These are phyloP conservation scores for Trachelipus rathkii DNA, from an alignment of 1,140 invertebrate genomes.

Conservation along the genomic window DNA sequence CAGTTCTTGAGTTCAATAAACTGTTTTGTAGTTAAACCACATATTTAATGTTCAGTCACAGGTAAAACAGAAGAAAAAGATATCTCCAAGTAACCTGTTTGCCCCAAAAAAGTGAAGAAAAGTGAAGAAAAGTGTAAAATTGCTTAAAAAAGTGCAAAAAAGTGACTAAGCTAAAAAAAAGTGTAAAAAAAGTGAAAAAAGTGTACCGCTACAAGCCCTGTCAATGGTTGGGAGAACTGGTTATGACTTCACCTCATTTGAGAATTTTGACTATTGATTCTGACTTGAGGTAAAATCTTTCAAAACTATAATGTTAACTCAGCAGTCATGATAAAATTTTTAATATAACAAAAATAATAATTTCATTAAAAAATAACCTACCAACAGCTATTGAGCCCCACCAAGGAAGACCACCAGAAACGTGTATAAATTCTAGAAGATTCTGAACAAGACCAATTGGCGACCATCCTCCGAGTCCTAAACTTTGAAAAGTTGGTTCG, in stretches of 20 bases:
- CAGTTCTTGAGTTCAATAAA: too few relatives aligned
- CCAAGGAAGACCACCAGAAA: constrained; percentile 75
- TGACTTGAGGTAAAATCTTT: background rate
- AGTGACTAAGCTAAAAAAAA: too few relatives aligned
- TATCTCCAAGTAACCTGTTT: too few relatives aligned
- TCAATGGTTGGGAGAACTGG: too few relatives aligned
- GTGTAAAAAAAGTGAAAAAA: too few relatives aligned
- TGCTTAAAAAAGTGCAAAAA: too few relatives aligned
- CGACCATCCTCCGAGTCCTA: constrained; percentile 72
- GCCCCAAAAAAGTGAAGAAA: too few relatives aligned
- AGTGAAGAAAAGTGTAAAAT: too few relatives aligned
- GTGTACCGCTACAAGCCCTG: too few relatives aligned
- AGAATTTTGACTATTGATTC: background rate
- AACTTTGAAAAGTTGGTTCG: constrained; percentile 69
- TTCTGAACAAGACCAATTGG: constrained; percentile 76
- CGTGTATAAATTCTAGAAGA: constrained; percentile 74
- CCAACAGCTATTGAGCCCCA: constrained; percentile 75
- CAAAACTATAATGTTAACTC: background rate
- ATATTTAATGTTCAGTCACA: too few relatives aligned
- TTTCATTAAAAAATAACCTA: constrained; percentile 49
- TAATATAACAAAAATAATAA: constrained; percentile 26
- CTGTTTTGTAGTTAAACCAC: too few relatives aligned
- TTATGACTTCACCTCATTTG: background rate
- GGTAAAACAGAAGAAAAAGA: too few relatives aligned
- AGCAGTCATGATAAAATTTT: constrained; percentile 7